Base-by-base conservation (phyloP, 1,140 invertebrate genomes). In the Zaprionus camerounensis region DNA sequence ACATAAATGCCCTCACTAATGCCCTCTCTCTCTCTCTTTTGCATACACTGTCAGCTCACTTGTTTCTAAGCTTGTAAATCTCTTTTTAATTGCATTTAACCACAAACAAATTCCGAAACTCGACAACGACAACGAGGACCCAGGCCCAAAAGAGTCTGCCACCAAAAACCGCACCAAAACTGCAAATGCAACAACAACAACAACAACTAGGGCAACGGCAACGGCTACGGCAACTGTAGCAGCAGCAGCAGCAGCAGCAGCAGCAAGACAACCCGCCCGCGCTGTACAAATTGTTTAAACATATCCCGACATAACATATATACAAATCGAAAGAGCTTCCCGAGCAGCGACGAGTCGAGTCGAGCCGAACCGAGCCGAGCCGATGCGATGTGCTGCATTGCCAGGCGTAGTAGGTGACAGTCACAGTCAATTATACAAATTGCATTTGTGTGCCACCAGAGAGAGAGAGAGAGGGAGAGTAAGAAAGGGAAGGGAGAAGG, bases 381-480 rank as follows among this genome's bases (percentile, higher is more conserved):
- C 13, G 63, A 71, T 46, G 51, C 59, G 22, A 49, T 56, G 26
- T 44, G 36, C 36, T 41, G 38, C 38, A 41, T n/a, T 56, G 51
- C 69, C 34, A 24, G 63, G 31, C 65, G 22, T 53, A 72, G 22
- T 63, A 73, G 80, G 71, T 57, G 71, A 75, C 79, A 86, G 82
- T 87, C 83, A 88, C 84, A 87, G 84, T 87, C 84, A 87, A 87
- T 87, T 87, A 87, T 87, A 88, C 84, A 87, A 87, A 88, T 87
- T 87, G 84, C 84, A 87, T 87, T 88, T 84, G 82, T 78, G 69
- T 81, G 77, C 78, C 78, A 64, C 70, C n/a, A 9, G 41, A 17
- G n/a, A 46, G 28, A 34, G 6, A 34, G n/a, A 38, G 2, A 17
- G 61, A 22, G 9, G 22, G 61, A 46, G 11, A 24, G 5, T 31